Evolutionary conservation across 2,113 vertebrate genomes (phyloP).

Genomic region (Toxotes chatareus): DNA sequence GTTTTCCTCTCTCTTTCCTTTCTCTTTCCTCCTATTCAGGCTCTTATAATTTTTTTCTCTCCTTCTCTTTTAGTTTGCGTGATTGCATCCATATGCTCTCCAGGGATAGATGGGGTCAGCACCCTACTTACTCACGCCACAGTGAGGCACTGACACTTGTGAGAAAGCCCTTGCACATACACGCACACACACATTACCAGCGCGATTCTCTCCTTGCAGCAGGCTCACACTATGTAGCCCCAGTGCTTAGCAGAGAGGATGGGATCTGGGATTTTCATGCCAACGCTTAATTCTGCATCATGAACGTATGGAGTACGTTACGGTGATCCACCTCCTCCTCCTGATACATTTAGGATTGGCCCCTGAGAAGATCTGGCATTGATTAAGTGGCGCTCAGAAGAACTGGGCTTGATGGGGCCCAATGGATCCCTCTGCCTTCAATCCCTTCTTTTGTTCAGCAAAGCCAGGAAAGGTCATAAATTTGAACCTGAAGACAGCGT

Average conservation of each 20-base stretch:
- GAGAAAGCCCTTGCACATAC: constrained; percentile 70
- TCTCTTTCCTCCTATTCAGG: constrained; percentile 45
- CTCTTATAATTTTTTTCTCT: constrained; percentile 58
- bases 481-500: constrained; percentile 81
- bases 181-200: constrained; percentile 24
- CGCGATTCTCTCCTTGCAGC: constrained; percentile 60
- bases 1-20: constrained; percentile 37
- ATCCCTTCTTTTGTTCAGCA: constrained; percentile 79
- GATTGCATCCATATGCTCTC: constrained; percentile 84
- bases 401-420: constrained; percentile 74
- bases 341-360: constrained; percentile 64
- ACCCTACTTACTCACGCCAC: constrained; percentile 82
- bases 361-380: constrained; percentile 82
- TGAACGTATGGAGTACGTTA: constrained; percentile 72
- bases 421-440: constrained; percentile 77
- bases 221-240: constrained; percentile 52
- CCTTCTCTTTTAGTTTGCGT: constrained; percentile 54
- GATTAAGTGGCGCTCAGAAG: constrained; percentile 79
- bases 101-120: constrained; percentile 81
- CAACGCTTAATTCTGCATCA: constrained; percentile 70
- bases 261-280: constrained; percentile 62
- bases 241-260: constrained; percentile 52
- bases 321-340: constrained; percentile 66
- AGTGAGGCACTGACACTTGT: constrained; percentile 79
- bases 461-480: constrained; percentile 79